Conservation (phyloP, 1,140 invertebrate species). For the Matsumurasca onukii region DNA sequence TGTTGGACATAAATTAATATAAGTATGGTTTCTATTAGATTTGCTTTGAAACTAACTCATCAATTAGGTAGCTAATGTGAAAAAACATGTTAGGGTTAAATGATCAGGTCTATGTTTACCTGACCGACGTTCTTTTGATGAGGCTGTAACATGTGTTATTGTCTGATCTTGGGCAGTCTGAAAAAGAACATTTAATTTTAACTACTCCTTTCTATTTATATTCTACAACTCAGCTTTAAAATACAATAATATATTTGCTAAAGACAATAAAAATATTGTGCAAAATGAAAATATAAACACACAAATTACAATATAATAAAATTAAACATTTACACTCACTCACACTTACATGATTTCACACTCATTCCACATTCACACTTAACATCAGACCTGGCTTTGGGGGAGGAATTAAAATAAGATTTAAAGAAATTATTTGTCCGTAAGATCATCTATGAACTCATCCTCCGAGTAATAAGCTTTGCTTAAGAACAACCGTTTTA, state of each 20-base stretch:
- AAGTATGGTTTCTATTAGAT: neutral
- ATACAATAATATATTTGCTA: too few relatives aligned
- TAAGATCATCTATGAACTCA: too few relatives aligned
- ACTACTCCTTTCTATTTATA: neutral
- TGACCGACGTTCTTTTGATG: conserved; percentile 14
- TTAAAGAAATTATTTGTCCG: too few relatives aligned
- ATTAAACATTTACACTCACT: too few relatives aligned
- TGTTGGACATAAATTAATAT: neutral
- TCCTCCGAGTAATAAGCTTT: neutral
- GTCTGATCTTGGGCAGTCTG: conserved; percentile 4
- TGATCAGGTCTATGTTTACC: neutral
- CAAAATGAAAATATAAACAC: neutral
- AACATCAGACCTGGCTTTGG: too few relatives aligned
- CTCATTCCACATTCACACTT: too few relatives aligned
- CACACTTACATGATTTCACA: too few relatives aligned
- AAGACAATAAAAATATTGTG: neutral
- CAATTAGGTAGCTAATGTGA: neutral
- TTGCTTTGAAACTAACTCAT: neutral
- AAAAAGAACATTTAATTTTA: neutral
- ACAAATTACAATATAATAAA: too few relatives aligned
- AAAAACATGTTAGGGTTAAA: neutral
- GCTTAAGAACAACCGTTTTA: neutral
- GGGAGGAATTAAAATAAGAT: too few relatives aligned
- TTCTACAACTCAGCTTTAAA: neutral
- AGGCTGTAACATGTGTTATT: conserved; percentile 12